These are phyloP conservation scores for Oophaga pumilio DNA, from an alignment of 2,113 vertebrate species.

Conservation along the genomic window DNA sequence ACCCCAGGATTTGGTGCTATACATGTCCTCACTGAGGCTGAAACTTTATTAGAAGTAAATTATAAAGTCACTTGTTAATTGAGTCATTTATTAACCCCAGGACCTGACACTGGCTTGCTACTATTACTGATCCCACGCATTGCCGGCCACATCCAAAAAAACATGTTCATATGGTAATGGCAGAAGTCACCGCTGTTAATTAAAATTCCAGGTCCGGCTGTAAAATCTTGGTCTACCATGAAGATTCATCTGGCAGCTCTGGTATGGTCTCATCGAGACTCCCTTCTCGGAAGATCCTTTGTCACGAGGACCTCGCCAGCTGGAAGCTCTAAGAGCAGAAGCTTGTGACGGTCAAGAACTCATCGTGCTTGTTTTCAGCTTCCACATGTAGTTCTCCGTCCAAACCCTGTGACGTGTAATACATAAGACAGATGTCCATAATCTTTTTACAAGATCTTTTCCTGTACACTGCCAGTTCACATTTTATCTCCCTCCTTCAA, in stretches of 20 bases:
- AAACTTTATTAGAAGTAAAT: not conserved
- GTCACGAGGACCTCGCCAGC: constrained; percentile 20
- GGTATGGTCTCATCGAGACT: constrained; percentile 10
- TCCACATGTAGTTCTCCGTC: constrained; percentile 22
- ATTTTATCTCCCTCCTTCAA: constrained; percentile 30
- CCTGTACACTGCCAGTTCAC: constrained; percentile 27
- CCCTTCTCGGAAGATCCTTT: constrained; percentile 35
- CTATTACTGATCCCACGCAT: not conserved
- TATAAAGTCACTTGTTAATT: not conserved
- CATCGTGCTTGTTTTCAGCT: constrained; percentile 29
- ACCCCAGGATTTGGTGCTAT: not conserved
- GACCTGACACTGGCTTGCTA: not conserved
- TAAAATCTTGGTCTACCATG: constrained; percentile 34
- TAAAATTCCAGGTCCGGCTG: constrained; percentile 30
- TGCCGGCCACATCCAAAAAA: not conserved
- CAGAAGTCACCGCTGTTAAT: constrained; percentile 19
- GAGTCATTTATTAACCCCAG: not conserved
- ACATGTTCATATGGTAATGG: constrained; percentile 35
- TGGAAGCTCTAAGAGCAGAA: constrained; percentile 1
- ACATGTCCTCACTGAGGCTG: not conserved
- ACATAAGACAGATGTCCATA: constrained; percentile 48
- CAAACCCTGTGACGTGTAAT: constrained; percentile 47
- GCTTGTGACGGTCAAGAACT: constrained; percentile 5
- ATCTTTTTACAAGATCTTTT: constrained; percentile 54
- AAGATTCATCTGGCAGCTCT: constrained; percentile 7